Evolutionary conservation across 1,140 invertebrate species (phyloP), one percentile per base, ranked within the genome.

Genomic region (Pseudobourletiella spinata): DNA sequence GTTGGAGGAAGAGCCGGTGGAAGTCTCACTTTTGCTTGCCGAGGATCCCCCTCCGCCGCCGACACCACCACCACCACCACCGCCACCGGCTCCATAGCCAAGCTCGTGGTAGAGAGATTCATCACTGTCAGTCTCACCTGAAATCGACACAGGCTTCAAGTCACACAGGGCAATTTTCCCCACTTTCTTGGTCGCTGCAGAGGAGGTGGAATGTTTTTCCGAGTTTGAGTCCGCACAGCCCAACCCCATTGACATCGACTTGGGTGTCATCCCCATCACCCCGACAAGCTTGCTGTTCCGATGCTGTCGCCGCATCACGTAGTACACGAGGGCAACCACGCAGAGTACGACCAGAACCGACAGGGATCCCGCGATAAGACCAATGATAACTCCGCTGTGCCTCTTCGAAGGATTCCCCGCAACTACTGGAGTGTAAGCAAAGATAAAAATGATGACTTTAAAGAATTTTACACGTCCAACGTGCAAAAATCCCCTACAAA

Each of bases 81-180:
- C 2, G 18, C 20, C 20, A 16, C 24, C 18, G 29, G 28, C 35
- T 16, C 66, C 66, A 59, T 64, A 67, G 35, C 64, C 66, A 16
- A 67, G 54, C 54, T 67, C 66, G 30, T 67, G 66, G 43, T 67
- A 67, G 15, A 67, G 52, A 51, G 66, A 67, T 62, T 67, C 66
- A 61, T 67, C 66, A 67, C 65, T 67, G 55, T 67, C 66, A 52
- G 54, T 64, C 61, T 67, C 66, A 43, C 61, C 58, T 44, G 65
- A 56, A 44, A 67, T 67, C 22, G 66, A 67, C 18, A 67, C 61
- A 35, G 66, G 66, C 25, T 67, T 67, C 55, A 67, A 63, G 59
- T 67, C 66, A 67, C 62, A 61, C 24, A 67, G 58, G 20, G 61
- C 54, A 32, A 67, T 67, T 59, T 67, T 67, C 11, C 59, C 57